Evolutionary conservation across 2,113 vertebrate species (phyloP).

Genomic region (Halichoerus grypus): DNA sequence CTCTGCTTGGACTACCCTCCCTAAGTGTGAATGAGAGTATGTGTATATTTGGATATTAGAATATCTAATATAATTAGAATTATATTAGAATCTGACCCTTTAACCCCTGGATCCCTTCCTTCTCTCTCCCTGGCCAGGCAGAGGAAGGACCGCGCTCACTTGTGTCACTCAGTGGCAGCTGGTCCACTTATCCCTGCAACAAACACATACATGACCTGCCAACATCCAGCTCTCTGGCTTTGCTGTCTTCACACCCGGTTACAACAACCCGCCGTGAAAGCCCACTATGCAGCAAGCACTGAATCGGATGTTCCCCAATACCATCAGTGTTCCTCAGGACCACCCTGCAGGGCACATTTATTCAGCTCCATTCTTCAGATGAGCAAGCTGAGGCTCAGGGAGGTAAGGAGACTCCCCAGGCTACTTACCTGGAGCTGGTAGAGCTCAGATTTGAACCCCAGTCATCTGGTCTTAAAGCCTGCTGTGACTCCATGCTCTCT

Average conservation of each 20-base stretch:
- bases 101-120: not conserved
- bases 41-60: not conserved
- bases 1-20: not conserved
- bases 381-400: not conserved
- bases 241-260: not conserved
- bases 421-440: not conserved
- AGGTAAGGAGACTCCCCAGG: not conserved
- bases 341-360: not conserved
- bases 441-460: not conserved
- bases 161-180: not conserved
- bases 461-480: not conserved
- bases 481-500: not conserved
- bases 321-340: not conserved
- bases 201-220: not conserved
- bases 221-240: not conserved
- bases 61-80: too few relatives aligned
- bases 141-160: not conserved
- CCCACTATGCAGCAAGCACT: not conserved
- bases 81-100: constrained; percentile 3
- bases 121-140: not conserved
- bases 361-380: not conserved
- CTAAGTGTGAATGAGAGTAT: not conserved
- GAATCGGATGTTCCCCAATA: not conserved
- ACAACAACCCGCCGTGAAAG: not conserved
- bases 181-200: not conserved